A percentile compares a stretch with the other conserved stretches of the same genome.
phyloP scores from a whole-genome alignment of 2,113 vertebrate species.

The Butorides virescens region DNA sequence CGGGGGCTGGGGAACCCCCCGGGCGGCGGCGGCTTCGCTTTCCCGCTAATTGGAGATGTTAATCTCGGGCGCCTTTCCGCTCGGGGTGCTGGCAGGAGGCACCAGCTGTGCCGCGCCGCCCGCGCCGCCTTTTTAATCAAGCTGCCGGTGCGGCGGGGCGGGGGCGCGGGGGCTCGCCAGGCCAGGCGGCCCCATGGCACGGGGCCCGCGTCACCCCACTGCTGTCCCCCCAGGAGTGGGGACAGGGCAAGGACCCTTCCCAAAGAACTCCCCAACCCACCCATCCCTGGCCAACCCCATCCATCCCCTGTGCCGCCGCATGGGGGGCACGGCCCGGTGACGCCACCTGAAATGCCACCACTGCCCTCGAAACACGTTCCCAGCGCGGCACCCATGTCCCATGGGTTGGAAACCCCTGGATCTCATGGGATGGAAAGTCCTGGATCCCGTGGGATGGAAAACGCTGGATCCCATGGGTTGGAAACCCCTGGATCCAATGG shows the following conservation, averaged over 20 bases:
- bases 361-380: rapidly evolving
- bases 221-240: neutral
- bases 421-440: neutral
- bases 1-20: conserved; percentile 25
- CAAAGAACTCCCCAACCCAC: rapidly evolving
- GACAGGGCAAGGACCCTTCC: neutral
- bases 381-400: rapidly evolving
- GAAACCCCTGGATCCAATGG: neutral
- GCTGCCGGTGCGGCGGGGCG: conserved; percentile 11
- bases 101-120: conserved; percentile 73
- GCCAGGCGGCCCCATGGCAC: neutral
- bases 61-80: conserved; percentile 68
- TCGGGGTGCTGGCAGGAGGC: conserved; percentile 68
- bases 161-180: neutral
- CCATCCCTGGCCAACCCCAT: rapidly evolving
- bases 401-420: neutral
- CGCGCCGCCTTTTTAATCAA: conserved; percentile 71
- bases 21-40: conserved; percentile 53
- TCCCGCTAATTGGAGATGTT: conserved; percentile 76
- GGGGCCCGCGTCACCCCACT: neutral
- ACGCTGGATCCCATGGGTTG: neutral
- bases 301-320: neutral
- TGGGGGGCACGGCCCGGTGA: rapidly evolving
- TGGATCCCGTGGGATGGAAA: neutral
- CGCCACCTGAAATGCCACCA: neutral